Conservation (phyloP, 2,888 invertebrate species). For the Schrankia costaestrigalis region DNA sequence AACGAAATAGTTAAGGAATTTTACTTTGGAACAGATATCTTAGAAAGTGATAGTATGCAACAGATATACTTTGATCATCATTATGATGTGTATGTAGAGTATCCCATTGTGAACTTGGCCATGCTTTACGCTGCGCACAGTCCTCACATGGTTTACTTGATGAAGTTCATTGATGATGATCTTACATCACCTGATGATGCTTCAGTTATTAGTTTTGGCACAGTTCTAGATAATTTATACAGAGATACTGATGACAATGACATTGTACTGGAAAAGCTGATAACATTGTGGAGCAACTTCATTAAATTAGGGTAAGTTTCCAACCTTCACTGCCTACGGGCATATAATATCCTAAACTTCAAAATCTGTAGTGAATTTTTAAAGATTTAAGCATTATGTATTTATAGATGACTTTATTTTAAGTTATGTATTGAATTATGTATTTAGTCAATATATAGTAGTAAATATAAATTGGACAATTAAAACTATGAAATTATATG, state of each 20-base stretch:
- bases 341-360: no score
- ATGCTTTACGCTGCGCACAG: slow-evolving; percentile 47
- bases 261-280: slow-evolving; percentile 36
- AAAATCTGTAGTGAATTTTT: no score
- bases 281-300: slow-evolving; percentile 55
- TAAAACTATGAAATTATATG: no score
- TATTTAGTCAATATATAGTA: no score
- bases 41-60: slow-evolving; percentile 13
- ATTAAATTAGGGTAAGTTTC: slow-evolving; percentile 53
- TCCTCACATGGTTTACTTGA: slow-evolving; percentile 49
- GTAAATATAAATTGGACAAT: no score
- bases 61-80: slow-evolving; percentile 52
- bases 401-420: no score
- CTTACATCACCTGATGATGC: slow-evolving; percentile 7
- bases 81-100: slow-evolving; percentile 56
- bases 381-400: no score
- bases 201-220: slow-evolving; percentile 22
- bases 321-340: no score
- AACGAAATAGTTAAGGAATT: slow-evolving; percentile 53
- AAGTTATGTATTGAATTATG: no score
- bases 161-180: slow-evolving; percentile 42
- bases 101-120: slow-evolving; percentile 56
- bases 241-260: slow-evolving; percentile 31
- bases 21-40: slow-evolving; percentile 47
- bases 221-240: slow-evolving; percentile 46